phyloP scores from a whole-genome alignment of 2,797 vertebrate genomes.

The Rhinophrynus dorsalis region DNA sequence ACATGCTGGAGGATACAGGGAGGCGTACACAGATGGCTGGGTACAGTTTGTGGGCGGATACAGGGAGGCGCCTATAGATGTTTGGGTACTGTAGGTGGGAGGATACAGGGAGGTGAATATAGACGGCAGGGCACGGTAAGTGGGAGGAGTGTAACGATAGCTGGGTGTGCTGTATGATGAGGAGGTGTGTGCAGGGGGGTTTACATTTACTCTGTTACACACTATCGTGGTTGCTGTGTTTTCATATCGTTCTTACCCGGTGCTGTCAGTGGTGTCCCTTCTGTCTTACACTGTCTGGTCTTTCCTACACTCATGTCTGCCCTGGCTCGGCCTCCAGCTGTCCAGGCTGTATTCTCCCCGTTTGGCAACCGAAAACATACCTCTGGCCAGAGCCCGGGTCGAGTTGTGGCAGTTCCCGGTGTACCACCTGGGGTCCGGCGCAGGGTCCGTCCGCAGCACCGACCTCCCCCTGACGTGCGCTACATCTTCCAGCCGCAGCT shows the following conservation, averaged over 20 bases:
- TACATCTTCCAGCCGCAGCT: constrained; percentile 50
- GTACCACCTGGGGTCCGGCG: constrained; percentile 10
- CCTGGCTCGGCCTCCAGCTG: background rate
- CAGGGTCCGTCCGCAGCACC: constrained; percentile 8
- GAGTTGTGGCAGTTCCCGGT: background rate
- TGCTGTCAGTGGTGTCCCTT: background rate
- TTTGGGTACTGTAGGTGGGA: too few species aligned
- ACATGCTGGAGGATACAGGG: too few species aligned
- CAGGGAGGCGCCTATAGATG: too few species aligned
- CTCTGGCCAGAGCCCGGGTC: background rate
- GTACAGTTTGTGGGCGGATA: too few species aligned
- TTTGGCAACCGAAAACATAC: too few species aligned
- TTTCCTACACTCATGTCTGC: constrained; percentile 1
- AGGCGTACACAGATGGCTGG: too few species aligned
- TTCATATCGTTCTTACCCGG: background rate
- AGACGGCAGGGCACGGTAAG: too few species aligned
- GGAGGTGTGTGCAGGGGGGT: background rate
- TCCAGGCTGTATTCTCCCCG: background rate
- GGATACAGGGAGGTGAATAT: too few species aligned
- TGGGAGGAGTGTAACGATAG: too few species aligned
- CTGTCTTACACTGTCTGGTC: too few species aligned
- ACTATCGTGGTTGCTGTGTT: background rate
- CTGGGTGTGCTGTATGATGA: background rate
- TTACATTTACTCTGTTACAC: background rate
- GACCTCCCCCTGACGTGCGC: constrained; percentile 47